phyloP scores from a whole-genome alignment of 1,140 invertebrate genomes.

The Drosophila willistoni region DNA sequence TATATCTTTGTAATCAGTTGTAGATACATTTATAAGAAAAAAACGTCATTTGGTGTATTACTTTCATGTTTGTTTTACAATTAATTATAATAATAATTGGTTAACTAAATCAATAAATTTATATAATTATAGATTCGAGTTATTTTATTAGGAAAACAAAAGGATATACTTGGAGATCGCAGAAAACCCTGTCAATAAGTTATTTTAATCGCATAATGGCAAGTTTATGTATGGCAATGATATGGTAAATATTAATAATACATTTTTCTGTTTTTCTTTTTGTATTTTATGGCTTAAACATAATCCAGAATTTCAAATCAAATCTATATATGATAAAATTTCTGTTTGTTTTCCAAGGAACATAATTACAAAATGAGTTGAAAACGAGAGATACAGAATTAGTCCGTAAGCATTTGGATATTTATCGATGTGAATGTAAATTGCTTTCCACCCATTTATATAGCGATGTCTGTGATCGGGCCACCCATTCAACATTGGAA shows the following conservation, averaged over 20 bases:
- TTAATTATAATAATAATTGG: conserved; percentile 21
- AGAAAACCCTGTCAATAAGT: conserved; percentile 23
- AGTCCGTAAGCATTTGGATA: background rate
- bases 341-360: conserved; percentile 56
- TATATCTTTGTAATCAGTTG: conserved; percentile 37
- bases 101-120: conserved; percentile 38
- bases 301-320: conserved; percentile 31
- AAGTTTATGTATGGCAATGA: conserved; percentile 63
- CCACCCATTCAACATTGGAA: conserved; percentile 83
- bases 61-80: conserved; percentile 20
- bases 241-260: conserved; percentile 69
- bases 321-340: conserved; percentile 27
- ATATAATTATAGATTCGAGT: background rate
- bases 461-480: conserved; percentile 76
- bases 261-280: background rate
- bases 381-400: conserved; percentile 12
- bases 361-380: conserved; percentile 76
- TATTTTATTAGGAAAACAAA: conserved; percentile 25
- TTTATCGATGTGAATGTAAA: conserved; percentile 73
- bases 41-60: conserved; percentile 28
- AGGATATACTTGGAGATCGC: conserved; percentile 51
- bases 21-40: conserved; percentile 59
- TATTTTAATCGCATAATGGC: conserved; percentile 30
- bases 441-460: conserved; percentile 83
- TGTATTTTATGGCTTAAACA: conserved; percentile 45